Conservation (phyloP, 2,888 invertebrate species). For the Lithophane ornitopus region DNA sequence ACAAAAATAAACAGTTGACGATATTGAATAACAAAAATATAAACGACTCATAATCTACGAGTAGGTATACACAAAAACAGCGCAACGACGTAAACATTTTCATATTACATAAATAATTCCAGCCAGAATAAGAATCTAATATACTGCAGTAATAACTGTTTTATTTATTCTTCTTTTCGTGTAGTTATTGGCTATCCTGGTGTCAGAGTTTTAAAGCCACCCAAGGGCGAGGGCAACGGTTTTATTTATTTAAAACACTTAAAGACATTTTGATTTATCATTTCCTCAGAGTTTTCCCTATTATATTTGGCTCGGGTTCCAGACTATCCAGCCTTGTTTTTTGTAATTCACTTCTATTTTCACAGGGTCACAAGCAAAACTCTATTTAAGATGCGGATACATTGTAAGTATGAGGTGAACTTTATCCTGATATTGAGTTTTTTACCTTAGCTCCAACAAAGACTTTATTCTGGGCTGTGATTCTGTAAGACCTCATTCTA, state of each 20-base stretch:
- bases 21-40: slow-evolving; percentile 37
- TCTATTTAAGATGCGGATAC: not conserved
- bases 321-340: not conserved
- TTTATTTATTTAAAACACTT: no score
- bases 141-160: not conserved
- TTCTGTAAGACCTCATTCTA: no score
- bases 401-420: not conserved
- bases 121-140: not conserved
- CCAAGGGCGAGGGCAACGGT: no score
- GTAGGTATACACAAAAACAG: slow-evolving; percentile 4
- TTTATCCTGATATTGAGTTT: not conserved
- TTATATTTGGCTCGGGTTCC: not conserved
- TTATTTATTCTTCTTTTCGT: slow-evolving; percentile 1
- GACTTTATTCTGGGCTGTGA: not conserved
- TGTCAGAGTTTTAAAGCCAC: no score
- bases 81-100: slow-evolving; percentile 25
- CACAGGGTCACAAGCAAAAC: not conserved
- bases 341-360: not conserved
- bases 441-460: not conserved
- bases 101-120: slow-evolving; percentile 7
- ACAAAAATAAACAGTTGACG: slow-evolving; percentile 48
- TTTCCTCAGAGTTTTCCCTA: not conserved
- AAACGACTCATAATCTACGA: slow-evolving; percentile 18
- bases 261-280: slow-evolving; percentile 1
- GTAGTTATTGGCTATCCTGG: no score